phyloP scores from a whole-genome alignment of 2,888 invertebrate genomes.

The Stegophylla sp. region DNA sequence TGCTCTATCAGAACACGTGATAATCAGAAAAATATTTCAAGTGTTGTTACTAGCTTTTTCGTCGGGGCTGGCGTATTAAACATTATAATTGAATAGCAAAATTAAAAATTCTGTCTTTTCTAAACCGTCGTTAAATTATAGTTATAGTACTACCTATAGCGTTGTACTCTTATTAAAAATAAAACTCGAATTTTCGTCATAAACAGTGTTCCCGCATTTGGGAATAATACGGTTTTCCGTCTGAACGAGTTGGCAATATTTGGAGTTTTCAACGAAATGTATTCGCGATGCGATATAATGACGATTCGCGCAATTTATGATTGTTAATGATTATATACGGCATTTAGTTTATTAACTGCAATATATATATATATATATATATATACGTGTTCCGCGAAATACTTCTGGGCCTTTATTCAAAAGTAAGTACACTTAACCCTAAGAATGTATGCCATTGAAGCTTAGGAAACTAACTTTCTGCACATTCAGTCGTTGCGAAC shows the following conservation, averaged over 20 bases:
- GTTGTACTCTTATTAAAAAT: no score
- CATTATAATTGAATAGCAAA: no score
- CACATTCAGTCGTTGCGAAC: conserved; percentile 48
- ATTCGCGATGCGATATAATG: not conserved
- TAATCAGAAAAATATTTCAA: no score
- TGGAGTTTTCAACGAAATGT: conserved; percentile 7
- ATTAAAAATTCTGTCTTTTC: no score
- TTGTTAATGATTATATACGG: conserved; percentile 24
- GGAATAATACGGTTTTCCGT: not conserved
- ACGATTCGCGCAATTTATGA: conserved; percentile 22
- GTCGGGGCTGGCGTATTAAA: no score
- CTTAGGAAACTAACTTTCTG: conserved; percentile 57
- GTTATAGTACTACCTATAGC: no score
- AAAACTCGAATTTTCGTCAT: no score
- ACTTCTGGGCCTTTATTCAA: conserved; percentile 48
- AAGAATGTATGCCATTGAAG: conserved; percentile 46
- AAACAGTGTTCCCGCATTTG: not conserved
- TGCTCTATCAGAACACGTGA: no score
- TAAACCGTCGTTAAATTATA: no score
- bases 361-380: no score
- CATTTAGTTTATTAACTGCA: conserved; percentile 46
- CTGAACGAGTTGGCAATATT: conserved; percentile 1
- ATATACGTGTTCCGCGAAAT: conserved; percentile 18
- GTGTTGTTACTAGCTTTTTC: no score
- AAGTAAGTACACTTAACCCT: conserved; percentile 39